A percentile compares a stretch with the other conserved stretches of the same genome.
Conservation (phyloP, 2,113 vertebrate species). For the Casuarius casuarius region DNA sequence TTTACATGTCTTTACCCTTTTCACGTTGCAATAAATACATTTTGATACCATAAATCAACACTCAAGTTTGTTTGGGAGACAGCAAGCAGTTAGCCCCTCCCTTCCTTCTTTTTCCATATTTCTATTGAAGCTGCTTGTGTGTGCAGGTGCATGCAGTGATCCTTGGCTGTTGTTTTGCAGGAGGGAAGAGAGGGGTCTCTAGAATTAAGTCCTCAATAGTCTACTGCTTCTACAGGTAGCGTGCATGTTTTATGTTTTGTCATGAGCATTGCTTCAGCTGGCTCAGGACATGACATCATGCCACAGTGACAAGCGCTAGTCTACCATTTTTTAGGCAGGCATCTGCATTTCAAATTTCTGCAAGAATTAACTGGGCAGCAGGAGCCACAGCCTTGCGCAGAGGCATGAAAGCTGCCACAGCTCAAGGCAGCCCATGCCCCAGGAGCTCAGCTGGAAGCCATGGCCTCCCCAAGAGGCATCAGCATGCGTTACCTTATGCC, state of each 20-base stretch:
- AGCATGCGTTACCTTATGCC: background rate
- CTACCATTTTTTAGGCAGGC: background rate
- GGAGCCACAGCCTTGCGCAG: background rate
- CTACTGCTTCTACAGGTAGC: background rate
- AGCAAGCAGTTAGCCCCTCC: background rate
- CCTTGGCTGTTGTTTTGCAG: background rate
- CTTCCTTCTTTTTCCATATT: background rate
- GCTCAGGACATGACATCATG: rapidly evolving
- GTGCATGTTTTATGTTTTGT: background rate
- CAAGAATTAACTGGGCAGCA: background rate
- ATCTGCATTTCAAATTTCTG: background rate
- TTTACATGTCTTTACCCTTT: background rate
- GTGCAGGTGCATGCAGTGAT: background rate
- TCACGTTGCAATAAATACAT: background rate
- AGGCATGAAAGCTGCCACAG: background rate
- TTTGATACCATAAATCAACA: background rate
- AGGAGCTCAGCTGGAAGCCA: background rate
- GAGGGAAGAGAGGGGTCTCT: background rate
- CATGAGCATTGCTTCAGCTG: background rate
- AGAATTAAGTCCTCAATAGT: background rate
- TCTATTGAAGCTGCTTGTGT: background rate
- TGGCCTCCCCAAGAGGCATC: background rate
- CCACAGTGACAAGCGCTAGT: rapidly evolving
- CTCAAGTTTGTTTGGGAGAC: background rate
- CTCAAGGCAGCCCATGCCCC: background rate